Evolutionary conservation across 1,140 invertebrate species (phyloP).

Genomic region (Drosophila lowei): DNA sequence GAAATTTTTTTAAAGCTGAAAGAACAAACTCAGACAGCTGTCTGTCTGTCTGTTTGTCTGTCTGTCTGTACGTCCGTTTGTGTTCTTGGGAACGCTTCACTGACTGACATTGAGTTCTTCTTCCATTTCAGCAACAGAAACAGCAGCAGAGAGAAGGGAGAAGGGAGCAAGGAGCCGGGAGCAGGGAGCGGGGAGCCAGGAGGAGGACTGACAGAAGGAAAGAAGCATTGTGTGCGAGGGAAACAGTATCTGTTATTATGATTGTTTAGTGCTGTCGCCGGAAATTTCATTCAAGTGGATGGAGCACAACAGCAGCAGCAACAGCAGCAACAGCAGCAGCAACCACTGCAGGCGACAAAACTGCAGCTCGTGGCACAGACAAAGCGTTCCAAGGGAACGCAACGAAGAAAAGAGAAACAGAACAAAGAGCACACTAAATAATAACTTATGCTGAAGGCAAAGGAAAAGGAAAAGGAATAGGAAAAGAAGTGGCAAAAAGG

Average conservation of each 20-base stretch:
- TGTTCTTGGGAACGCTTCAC: constrained; percentile 20
- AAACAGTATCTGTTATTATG: constrained; percentile 77
- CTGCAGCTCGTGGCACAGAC: constrained; percentile 46
- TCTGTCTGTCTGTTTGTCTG: constrained; percentile 28
- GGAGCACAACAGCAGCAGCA: constrained; percentile 30
- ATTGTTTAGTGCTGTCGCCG: constrained; percentile 79
- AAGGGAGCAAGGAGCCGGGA: too few relatives aligned
- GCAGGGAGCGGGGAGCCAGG: neutral
- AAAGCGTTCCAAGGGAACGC: constrained; percentile 2
- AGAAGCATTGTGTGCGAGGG: constrained; percentile 39
- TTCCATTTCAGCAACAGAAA: constrained; percentile 23
- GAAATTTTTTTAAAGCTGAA: constrained; percentile 24
- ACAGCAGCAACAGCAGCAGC: constrained; percentile 12
- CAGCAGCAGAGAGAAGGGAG: neutral
- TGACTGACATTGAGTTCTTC: constrained; percentile 49
- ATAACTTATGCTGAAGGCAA: constrained; percentile 48
- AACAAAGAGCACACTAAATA: constrained; percentile 44
- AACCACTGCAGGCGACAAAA: constrained; percentile 68
- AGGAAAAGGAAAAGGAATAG: neutral
- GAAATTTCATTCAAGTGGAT: constrained; percentile 80
- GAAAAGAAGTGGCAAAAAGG: constrained; percentile 10
- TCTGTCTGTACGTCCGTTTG: neutral
- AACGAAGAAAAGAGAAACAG: constrained; percentile 3
- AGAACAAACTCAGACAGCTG: constrained; percentile 27
- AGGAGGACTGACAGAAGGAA: constrained; percentile 30